Base-by-base conservation (phyloP, 92 coral and sea anemone species). In the Porites rus region DNA sequence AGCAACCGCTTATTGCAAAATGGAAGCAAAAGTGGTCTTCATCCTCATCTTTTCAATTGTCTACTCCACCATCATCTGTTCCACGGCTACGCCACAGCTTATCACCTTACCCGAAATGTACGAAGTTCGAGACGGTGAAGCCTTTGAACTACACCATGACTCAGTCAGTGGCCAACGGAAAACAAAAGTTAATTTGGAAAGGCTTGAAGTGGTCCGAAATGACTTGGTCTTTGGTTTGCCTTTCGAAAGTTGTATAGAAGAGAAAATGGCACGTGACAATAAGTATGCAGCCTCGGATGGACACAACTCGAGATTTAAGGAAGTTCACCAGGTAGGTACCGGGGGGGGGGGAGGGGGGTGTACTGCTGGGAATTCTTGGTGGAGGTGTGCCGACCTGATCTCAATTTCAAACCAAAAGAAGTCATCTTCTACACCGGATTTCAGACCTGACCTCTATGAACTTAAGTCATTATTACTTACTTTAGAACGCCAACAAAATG, bases 161-260 rank as follows among this genome's bases (percentile, higher is more conserved):
- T 93, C 88, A 69, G 89, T 65, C 76, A 84, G 64, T 7, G 92
- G 83, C 51, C 17, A 11, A 4, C 82, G 97, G 93, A 79, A 63
- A n/a, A 85, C 28, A 11, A 25, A 82, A 67, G 82, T 69, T 31
- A 83, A 84, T 13, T 79, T 90, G 19, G 43, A 72, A 52, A 89
- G 76, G 31, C 92, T 95, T 6, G 92, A 93, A 24, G 80, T 95
- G 16, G 61, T 93, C 10, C 20, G 20, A 18, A 95, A 95, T 69
- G 98, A 93, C 84, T 24, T 73, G 25, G 72, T 67, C 20, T 21
- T 71, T 8, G 46, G 70, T 56, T n/a, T 86, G 25, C 98, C 98
- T 0, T 78, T 60, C 16, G 81, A 84, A 46, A 88, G 85, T 69
- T 92, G 94, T 53, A 61, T 85, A 2, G 77, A 80, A 64, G 85